Evolutionary conservation across 1,140 invertebrate genomes (phyloP), one percentile per base, ranked within the genome.

Genomic region (Drosophila serrata): DNA sequence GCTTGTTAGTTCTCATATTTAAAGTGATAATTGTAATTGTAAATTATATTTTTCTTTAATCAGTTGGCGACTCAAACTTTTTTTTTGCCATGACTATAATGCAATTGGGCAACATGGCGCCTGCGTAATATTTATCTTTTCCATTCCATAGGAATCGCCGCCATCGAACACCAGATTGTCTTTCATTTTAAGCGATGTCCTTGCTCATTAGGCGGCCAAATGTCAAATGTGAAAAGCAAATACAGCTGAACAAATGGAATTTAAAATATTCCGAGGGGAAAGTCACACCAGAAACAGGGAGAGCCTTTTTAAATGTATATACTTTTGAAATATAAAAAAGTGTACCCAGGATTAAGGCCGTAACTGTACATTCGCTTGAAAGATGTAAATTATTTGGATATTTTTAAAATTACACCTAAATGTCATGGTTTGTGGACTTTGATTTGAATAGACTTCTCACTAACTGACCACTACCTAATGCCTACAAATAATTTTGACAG

Each of bases 121-220:
- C 64, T 79, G 33, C 49, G 37, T 60, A 58, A 60, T 61, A 39
- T 43, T 53, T 53, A 35, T 17, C 13, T 7, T 8, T 17, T 19
- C 17, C n/a, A n/a, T 17, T 19, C 17, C n/a, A n/a, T 22, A 27
- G 43, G 22, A 11, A 39, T 55, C 12, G 24, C 43, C 17, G 19
- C 49, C 39, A 49, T 64, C 49, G 22, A n/a, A 19, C 13, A 35
- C 27, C 22, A 49, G 74, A 87, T 87, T 77, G 61, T 46, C 31
- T 87, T 88, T 69, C 84, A 70, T 80, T 82, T 77, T 77, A 80
- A 77, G 57, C 42, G 57, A 87, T 56, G 29, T n/a, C 31, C 37
- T 39, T 27, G 35, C 22, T 42, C 57, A 75, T 76, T 68, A 68
- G 43, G 22, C 17, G 37, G 12, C 17, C 9, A n/a, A 67, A 58